A percentile compares a stretch with the other conserved stretches of the same genome.
These are phyloP conservation scores for Syngnathus acus DNA, from an alignment of 2,797 vertebrate species.

Conservation along the genomic window DNA sequence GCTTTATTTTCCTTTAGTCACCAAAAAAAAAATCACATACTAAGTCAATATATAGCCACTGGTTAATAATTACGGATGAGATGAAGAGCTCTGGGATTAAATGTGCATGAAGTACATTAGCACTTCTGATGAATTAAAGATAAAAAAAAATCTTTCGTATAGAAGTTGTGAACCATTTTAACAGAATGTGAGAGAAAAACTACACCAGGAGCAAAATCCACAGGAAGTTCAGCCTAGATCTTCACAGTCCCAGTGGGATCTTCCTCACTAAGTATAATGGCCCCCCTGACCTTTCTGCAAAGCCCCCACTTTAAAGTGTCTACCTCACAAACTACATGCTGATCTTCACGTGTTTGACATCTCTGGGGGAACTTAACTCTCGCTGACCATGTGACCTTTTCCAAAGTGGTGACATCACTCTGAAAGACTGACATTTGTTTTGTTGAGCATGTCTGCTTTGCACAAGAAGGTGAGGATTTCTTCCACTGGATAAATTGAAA, in stretches of 20 bases:
- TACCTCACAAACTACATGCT: neutral
- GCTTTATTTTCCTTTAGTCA: neutral
- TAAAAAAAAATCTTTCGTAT: neutral
- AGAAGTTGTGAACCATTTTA: neutral
- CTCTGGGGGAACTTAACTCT: neutral
- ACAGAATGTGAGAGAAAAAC: neutral
- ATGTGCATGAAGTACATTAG: neutral
- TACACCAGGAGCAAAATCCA: neutral
- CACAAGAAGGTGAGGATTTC: neutral
- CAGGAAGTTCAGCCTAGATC: neutral
- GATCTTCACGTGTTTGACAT: conserved; percentile 4
- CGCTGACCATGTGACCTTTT: neutral
- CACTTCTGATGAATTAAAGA: neutral
- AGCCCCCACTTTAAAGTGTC: conserved; percentile 1
- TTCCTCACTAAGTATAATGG: neutral
- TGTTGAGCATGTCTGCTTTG: conserved; percentile 1
- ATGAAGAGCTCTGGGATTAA: neutral
- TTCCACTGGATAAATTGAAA: neutral
- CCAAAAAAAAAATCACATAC: neutral
- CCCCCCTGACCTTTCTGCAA: neutral
- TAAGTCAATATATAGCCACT: neutral
- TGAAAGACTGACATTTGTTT: neutral
- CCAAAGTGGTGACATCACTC: neutral
- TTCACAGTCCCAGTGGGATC: neutral
- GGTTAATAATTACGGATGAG: neutral